Base-by-base conservation (phyloP, 37 sponge, comb jelly and placozoan species). In the Halisarca cf. caerulea region DNA sequence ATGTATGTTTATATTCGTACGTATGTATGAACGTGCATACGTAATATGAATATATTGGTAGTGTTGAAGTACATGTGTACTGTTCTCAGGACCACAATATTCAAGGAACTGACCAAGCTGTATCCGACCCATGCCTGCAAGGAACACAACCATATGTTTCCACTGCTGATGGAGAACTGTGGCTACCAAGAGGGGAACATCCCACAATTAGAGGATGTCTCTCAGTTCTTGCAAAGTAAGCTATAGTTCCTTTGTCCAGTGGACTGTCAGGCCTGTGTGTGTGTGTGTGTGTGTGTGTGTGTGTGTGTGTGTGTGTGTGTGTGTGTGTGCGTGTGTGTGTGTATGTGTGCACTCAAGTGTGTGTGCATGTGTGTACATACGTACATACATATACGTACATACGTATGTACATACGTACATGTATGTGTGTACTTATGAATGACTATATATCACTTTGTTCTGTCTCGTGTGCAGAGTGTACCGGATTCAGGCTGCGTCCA, bases 41-140 rank as follows among this genome's bases (percentile, higher is more conserved):
- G 60, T 5, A 59, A 2, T 2, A 59, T 5, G 4, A 2, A 59
- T 2, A 6, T 59, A 8, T 27, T 2, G 25, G 17, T 20, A 54
- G 11, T 11, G 57, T 17, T 54, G 57, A 54, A 54, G 30, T 62
- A 23, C 27, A 23, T 30, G 25, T 66, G 61, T n/a, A n/a, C n/a
- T n/a, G n/a, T n/a, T n/a, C n/a, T n/a, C 34, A 97, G 97, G 97
- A 62, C 90, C 9, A 92, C 91, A 40, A 94, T 99, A 21, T 96
- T 91, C 77, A 74, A 82, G 40, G 90, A 96, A 73, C 92, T 99
- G 68, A 90, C 87, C 9, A 93, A 91, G 41, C 88, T 99, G 41
- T 96, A 91, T 51, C 93, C 98, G 0, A 96, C 99, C 21, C 97
- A 96, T 81, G 99, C 99, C 3, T 96, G 97, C 74, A 96, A 94